Evolutionary conservation across 2,797 vertebrate genomes (phyloP).

Genomic region (Lacerta viridis): DNA sequence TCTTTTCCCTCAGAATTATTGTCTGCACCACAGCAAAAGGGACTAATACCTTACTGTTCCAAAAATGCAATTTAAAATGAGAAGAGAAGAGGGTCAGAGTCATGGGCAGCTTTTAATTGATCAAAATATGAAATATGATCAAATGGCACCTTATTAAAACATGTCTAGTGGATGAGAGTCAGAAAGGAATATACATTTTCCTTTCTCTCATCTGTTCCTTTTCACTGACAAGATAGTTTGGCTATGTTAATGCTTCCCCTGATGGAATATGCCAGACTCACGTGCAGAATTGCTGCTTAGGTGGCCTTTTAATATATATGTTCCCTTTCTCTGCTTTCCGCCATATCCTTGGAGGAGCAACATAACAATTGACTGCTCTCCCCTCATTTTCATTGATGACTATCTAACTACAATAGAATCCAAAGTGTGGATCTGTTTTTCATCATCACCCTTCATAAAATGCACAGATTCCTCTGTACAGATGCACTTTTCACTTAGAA

Average conservation of each 20-base stretch:
- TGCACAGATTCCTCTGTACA: no score
- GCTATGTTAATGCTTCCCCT: fast-evolving
- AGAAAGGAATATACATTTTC: background rate
- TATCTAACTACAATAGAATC: background rate
- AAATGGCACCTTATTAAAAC: constrained; percentile 20
- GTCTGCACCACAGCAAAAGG: background rate
- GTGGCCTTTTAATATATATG: background rate
- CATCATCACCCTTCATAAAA: no score
- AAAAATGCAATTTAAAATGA: constrained; percentile 31
- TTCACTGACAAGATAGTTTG: background rate
- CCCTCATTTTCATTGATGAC: background rate
- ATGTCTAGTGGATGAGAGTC: background rate
- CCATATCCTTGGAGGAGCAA: background rate
- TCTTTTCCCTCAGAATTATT: constrained; percentile 24
- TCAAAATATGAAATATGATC: constrained; percentile 11
- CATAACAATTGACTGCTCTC: background rate
- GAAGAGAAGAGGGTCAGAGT: background rate
- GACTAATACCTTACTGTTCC: background rate
- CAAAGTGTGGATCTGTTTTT: background rate
- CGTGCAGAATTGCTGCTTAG: fast-evolving
- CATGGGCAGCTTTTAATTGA: background rate
- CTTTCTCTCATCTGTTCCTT: background rate
- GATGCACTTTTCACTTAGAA: no score
- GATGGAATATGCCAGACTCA: background rate
- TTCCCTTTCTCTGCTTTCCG: background rate